A percentile compares a stretch with the other conserved stretches of the same genome.
These are phyloP conservation scores for Myripristis jacobus DNA, from an alignment of 2,797 vertebrate species.

Conservation along the genomic window DNA sequence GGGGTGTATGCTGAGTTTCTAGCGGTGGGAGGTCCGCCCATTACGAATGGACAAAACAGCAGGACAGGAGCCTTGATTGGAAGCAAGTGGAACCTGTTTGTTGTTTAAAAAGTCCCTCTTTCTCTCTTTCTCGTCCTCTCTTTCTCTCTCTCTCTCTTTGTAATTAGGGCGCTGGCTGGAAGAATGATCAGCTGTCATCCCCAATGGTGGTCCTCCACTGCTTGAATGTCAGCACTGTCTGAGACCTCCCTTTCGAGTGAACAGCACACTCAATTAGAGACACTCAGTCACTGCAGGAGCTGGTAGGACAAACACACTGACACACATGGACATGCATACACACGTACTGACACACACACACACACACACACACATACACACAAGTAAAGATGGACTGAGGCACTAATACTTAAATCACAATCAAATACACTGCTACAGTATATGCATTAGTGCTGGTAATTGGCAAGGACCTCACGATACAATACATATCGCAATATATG, in stretches of 20 bases:
- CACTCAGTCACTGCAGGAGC: constrained; percentile 69
- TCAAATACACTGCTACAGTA: background rate
- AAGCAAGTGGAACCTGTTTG: constrained; percentile 72
- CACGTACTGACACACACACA: constrained; percentile 34
- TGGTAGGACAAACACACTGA: constrained; percentile 58
- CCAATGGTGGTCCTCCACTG: constrained; percentile 73
- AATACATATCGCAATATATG: too few species aligned
- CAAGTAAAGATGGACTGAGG: too few species aligned
- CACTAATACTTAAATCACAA: background rate
- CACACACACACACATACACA: constrained; percentile 9
- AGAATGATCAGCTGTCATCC: constrained; percentile 80
- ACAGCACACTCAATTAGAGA: constrained; percentile 78
- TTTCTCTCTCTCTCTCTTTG: constrained; percentile 38
- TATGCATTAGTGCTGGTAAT: too few species aligned
- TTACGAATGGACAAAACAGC: constrained; percentile 69
- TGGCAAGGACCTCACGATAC: too few species aligned
- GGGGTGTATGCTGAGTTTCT: constrained; percentile 54
- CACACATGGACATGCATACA: constrained; percentile 32
- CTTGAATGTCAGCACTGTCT: constrained; percentile 79
- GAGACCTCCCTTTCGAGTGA: constrained; percentile 76
- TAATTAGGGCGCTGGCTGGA: constrained; percentile 75
- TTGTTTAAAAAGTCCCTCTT: constrained; percentile 56
- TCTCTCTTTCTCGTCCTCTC: constrained; percentile 9
- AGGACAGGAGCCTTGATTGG: constrained; percentile 64
- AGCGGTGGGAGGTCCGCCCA: constrained; percentile 21